phyloP scores from a whole-genome alignment of 1,140 invertebrate species.

The Drosophila malerkotliana region DNA sequence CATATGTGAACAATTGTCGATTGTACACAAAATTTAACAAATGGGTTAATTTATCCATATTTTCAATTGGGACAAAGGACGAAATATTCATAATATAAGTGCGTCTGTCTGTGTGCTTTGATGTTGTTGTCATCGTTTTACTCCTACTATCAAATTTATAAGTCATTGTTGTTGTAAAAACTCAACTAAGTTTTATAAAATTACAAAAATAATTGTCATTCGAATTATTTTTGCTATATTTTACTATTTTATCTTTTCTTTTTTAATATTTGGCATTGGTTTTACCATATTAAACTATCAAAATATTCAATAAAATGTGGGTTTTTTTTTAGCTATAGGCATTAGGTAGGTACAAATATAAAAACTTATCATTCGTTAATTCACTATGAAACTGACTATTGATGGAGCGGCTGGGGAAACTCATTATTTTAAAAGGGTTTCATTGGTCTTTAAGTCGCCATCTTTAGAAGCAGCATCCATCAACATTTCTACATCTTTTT shows the following conservation, averaged over 20 bases:
- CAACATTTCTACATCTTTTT: conserved; percentile 23
- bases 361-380: conserved; percentile 35
- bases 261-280: conserved; percentile 70
- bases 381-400: conserved; percentile 42
- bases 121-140: conserved; percentile 24
- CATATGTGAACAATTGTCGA: conserved; percentile 24
- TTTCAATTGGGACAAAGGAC: conserved; percentile 45
- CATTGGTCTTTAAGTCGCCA: conserved; percentile 40
- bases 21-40: conserved; percentile 61
- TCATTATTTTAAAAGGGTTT: conserved; percentile 10
- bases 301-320: conserved; percentile 68
- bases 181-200: conserved; percentile 77
- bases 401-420: conserved; percentile 19
- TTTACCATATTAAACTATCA: conserved; percentile 72
- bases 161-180: conserved; percentile 54
- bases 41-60: not conserved
- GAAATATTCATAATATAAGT: conserved; percentile 48
- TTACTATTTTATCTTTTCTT: conserved; percentile 18
- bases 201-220: conserved; percentile 80
- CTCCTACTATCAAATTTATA: conserved; percentile 20
- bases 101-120: conserved; percentile 22
- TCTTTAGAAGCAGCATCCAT: conserved; percentile 1
- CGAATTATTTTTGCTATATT: conserved; percentile 65
- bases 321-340: conserved; percentile 38
- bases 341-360: conserved; percentile 34